Evolutionary conservation across 2,113 vertebrate genomes (phyloP).

Genomic region (Zeus faber): DNA sequence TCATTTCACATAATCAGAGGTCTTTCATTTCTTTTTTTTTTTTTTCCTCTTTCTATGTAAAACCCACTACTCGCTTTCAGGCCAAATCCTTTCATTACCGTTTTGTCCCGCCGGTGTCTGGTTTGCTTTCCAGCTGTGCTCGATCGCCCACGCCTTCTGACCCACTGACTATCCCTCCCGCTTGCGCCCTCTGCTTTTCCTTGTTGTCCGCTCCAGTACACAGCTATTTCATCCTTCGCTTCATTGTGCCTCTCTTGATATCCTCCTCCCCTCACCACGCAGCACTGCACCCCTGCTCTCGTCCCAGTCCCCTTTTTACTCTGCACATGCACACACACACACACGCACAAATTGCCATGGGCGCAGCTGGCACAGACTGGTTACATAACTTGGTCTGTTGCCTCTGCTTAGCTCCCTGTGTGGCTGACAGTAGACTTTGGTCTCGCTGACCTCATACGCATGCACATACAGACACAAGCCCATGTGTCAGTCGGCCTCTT

Average conservation of each 20-base stretch:
- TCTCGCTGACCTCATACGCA: neutral
- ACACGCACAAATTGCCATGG: constrained; percentile 41
- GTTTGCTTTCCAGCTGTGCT: constrained; percentile 23
- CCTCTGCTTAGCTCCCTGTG: constrained; percentile 49
- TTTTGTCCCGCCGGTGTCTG: constrained; percentile 4
- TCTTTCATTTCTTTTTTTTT: too few relatives aligned
- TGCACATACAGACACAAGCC: neutral
- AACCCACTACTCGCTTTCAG: too few relatives aligned
- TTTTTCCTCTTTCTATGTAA: too few relatives aligned
- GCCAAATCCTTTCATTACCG: constrained; percentile 29
- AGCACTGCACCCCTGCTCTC: neutral
- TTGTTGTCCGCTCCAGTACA: neutral
- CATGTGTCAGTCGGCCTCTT: neutral
- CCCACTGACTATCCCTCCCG: constrained; percentile 4
- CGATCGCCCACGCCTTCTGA: constrained; percentile 24
- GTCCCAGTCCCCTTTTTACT: too few relatives aligned
- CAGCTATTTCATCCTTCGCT: constrained; percentile 8
- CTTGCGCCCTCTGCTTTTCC: constrained; percentile 1
- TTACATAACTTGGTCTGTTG: constrained; percentile 66
- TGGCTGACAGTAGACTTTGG: constrained; percentile 56
- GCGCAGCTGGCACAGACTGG: constrained; percentile 65
- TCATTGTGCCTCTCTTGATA: neutral
- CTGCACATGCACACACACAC: too few relatives aligned
- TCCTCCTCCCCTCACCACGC: neutral
- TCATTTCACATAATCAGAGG: too few relatives aligned